phyloP scores from a whole-genome alignment of 2,888 invertebrate genomes.

The Steinernema hermaphroditum region DNA sequence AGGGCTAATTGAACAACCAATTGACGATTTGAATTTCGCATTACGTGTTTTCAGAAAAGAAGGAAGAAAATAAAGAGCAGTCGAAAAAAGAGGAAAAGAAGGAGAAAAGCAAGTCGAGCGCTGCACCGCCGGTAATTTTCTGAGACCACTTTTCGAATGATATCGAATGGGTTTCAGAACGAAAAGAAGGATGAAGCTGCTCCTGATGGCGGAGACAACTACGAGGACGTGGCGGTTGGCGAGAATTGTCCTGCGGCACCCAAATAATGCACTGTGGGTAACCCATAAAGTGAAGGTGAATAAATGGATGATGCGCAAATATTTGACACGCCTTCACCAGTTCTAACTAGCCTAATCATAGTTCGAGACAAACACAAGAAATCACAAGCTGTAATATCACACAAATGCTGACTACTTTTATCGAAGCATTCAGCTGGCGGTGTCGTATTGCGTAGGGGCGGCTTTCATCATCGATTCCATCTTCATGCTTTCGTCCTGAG shows the following conservation, averaged over 20 bases:
- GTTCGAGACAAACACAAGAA: no score
- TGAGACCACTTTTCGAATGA: neutral
- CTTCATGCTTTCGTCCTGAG: no score
- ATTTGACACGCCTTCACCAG: no score
- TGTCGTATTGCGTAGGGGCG: no score
- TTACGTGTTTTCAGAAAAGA: neutral
- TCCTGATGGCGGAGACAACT: conserved; percentile 13
- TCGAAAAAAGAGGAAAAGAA: neutral
- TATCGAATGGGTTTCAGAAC: neutral
- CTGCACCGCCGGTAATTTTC: neutral
- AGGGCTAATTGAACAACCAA: neutral
- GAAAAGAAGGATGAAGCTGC: neutral
- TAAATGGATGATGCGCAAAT: no score
- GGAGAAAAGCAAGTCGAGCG: conserved; percentile 12
- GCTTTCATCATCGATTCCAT: no score
- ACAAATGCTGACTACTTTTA: no score
- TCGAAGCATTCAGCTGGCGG: no score
- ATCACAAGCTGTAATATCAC: no score
- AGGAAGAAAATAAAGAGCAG: neutral
- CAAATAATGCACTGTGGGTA: neutral
- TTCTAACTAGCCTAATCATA: no score
- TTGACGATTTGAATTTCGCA: neutral
- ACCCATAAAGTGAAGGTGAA: neutral
- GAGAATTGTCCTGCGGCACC: neutral
- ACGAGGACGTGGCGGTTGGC: conserved; percentile 10